phyloP scores from a whole-genome alignment of 2,113 vertebrate genomes.

The Paradisaea rubra region DNA sequence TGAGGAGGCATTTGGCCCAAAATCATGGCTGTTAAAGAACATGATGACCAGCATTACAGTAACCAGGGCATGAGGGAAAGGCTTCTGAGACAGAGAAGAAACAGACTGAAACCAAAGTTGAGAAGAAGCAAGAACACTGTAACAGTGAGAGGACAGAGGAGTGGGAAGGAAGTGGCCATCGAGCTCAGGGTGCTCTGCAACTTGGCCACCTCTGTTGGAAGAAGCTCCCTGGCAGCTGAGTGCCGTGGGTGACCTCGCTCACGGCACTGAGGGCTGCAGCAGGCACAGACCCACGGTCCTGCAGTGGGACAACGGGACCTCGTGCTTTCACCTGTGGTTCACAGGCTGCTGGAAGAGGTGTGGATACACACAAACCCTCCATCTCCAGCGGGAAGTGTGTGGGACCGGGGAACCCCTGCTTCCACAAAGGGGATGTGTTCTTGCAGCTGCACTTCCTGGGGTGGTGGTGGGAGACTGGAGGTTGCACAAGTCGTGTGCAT shows the following conservation, averaged over 20 bases:
- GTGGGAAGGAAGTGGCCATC: background rate
- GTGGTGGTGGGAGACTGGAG: background rate
- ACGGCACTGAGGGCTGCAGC: background rate
- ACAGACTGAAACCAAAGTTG: background rate
- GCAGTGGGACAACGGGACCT: fast-evolving
- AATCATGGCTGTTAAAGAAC: background rate
- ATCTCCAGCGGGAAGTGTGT: background rate
- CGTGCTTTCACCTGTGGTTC: background rate
- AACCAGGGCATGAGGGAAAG: background rate
- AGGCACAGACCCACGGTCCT: background rate
- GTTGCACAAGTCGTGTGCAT: background rate
- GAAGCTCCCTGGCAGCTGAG: background rate
- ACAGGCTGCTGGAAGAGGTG: background rate
- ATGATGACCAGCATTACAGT: background rate
- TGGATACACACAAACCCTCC: fast-evolving
- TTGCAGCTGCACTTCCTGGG: background rate
- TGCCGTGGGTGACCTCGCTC: fast-evolving
- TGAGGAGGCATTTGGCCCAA: background rate
- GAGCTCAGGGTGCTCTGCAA: background rate
- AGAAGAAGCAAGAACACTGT: background rate
- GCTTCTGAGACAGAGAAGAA: background rate
- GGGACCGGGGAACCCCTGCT: background rate
- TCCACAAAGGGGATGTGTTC: background rate
- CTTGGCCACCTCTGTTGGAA: background rate
- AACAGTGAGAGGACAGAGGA: background rate